Percentiles rank a stretch among this genome's conserved stretches.
These are phyloP conservation scores for Zophobas atratus DNA, from an alignment of 1,140 invertebrate species.

Conservation along the genomic window DNA sequence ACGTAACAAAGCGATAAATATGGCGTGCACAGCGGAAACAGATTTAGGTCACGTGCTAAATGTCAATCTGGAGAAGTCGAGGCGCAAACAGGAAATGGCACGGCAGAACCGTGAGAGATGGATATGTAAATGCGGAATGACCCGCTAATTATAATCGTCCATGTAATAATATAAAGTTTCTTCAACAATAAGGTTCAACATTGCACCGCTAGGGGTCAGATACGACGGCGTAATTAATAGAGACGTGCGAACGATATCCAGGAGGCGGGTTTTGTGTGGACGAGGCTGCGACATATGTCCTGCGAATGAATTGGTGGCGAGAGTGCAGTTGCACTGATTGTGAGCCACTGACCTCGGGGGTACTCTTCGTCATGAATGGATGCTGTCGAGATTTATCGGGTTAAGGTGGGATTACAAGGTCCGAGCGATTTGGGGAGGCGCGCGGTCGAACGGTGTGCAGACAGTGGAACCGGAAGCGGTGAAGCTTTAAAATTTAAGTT, in stretches of 20 bases:
- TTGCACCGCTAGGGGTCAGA: constrained; percentile 42
- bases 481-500: neutral
- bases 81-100: neutral
- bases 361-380: constrained; percentile 21
- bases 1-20: no score
- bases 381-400: neutral
- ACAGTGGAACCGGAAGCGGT: constrained; percentile 2
- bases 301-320: neutral
- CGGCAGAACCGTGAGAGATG: constrained; percentile 3
- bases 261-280: constrained; percentile 5
- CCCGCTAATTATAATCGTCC: constrained; percentile 27
- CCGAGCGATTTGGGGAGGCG: neutral
- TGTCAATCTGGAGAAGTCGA: neutral
- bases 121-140: constrained; percentile 26
- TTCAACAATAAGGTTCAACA: constrained; percentile 30
- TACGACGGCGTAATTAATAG: constrained; percentile 31
- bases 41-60: neutral
- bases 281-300: constrained; percentile 10
- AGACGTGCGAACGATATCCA: constrained; percentile 27
- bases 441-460: constrained; percentile 3
- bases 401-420: neutral
- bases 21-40: no score
- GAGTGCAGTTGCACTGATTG: neutral
- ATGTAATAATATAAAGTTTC: constrained; percentile 31
- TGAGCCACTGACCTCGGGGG: constrained; percentile 29